Percentiles rank a stretch among this genome's conserved stretches.
These are phyloP conservation scores for Coelopa frigida DNA, from an alignment of 1,140 invertebrate species.

Conservation along the genomic window DNA sequence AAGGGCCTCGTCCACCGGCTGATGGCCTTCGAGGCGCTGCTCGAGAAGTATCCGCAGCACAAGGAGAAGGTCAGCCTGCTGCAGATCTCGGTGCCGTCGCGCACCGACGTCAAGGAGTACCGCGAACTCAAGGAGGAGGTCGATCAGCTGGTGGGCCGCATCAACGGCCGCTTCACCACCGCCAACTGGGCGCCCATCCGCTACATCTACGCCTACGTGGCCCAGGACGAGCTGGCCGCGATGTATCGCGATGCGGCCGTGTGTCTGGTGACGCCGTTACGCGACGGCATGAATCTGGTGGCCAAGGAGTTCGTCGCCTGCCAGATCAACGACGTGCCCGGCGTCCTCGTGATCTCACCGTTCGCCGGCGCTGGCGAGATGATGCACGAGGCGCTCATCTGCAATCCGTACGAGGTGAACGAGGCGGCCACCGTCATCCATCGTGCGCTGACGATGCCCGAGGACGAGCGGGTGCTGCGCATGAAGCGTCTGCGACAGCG, in stretches of 20 bases:
- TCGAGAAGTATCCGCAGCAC: conserved; percentile 81
- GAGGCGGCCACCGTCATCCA: conserved; percentile 81
- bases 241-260: conserved; percentile 81
- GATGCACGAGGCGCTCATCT: conserved; percentile 84
- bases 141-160: conserved; percentile 79
- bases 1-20: conserved; percentile 82
- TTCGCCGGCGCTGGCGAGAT: conserved; percentile 86
- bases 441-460: conserved; percentile 81
- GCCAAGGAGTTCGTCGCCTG: conserved; percentile 91
- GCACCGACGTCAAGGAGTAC: conserved; percentile 85
- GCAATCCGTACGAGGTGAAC: conserved; percentile 85
- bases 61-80: conserved; percentile 74
- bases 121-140: conserved; percentile 86
- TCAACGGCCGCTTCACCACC: conserved; percentile 80
- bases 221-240: conserved; percentile 75
- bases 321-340: conserved; percentile 78
- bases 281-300: conserved; percentile 90
- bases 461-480: conserved; percentile 75
- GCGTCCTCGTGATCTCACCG: conserved; percentile 81
- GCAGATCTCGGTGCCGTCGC: conserved; percentile 81
- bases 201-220: conserved; percentile 84
- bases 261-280: conserved; percentile 74
- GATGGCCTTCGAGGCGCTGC: conserved; percentile 72
- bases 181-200: conserved; percentile 87
- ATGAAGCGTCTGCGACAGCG: conserved; percentile 78